Evolutionary conservation across 2,113 vertebrate genomes (phyloP), one percentile per base, ranked within the genome.

Genomic region (Tragelaphus imberbis): DNA sequence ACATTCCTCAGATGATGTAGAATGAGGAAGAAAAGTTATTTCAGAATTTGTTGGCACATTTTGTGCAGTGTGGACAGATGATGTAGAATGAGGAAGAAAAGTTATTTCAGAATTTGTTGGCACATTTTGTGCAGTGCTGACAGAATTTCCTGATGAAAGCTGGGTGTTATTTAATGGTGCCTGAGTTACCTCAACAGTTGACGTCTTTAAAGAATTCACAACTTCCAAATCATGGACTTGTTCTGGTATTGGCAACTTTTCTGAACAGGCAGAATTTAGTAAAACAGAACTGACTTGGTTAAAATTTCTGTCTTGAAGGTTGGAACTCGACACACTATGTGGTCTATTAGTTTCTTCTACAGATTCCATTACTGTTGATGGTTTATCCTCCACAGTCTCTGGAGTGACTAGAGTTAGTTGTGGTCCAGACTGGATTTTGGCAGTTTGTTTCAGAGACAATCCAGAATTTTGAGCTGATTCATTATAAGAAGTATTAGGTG

Each of bases 211-310:
- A 92, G 92, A 71, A 49, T 49, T 63, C 3, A 28, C 36, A 77
- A 55, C 68, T 61, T 93, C 53, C 28, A 10, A 65, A 79, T 95
- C 84, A 55, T 61, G 40, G 53, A 96, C 58, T 0, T 80, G 58
- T 90, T 68, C 65, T 95, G 84, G 21, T 19, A 95, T 6, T 91
- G 14, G 63, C 19, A 97, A 75, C 0, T 93, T 93, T 85, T 56
- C 93, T 0, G 51, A 77, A 92, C 61, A 85, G 61, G 55, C 1
- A 7, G 95, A 75, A 36, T n/a, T 97, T 56, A 79, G 49, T 44
- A 68, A 97, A 86, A 79, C 88, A 93, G 91, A 71, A 80, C 16
- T 95, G 68, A 71, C 92, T 85, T 98, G 98, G 30, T 97, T 82
- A 44, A 95, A 80, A 58, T 77, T 96, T 96, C 1, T 95, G 63